phyloP scores from a whole-genome alignment of 2,888 invertebrate species.

The Tinea pellionella region DNA sequence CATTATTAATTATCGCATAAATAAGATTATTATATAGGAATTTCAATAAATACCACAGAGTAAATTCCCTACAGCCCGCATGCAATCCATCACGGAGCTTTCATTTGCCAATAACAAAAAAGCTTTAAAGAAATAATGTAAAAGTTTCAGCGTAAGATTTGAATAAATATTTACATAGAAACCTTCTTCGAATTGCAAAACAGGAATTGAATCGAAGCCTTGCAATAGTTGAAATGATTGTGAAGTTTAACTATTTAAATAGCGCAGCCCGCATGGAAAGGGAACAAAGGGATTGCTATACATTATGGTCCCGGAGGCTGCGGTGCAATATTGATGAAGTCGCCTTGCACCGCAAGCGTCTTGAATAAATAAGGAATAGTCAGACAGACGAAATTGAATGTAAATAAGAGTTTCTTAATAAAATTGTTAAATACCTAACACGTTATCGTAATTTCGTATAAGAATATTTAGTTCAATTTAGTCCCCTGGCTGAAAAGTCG shows the following conservation, averaged over 20 bases:
- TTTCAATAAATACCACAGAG: not conserved
- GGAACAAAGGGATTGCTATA: conserved; percentile 4
- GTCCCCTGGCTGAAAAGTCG: too few species aligned
- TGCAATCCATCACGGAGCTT: not conserved
- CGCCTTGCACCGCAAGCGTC: conserved; percentile 15
- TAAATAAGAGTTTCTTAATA: too few species aligned
- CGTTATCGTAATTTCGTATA: too few species aligned
- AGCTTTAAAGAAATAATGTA: not conserved
- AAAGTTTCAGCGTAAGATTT: not conserved
- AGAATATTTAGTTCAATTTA: too few species aligned
- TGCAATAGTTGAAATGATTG: not conserved
- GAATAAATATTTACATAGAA: too few species aligned
- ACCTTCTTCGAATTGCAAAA: not conserved
- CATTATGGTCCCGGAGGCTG: conserved; percentile 1
- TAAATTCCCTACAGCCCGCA: not conserved
- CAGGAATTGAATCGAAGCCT: not conserved
- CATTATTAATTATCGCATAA: too few species aligned
- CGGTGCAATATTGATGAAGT: conserved; percentile 20
- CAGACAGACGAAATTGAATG: not conserved
- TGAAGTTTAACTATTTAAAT: not conserved
- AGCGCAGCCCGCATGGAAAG: not conserved
- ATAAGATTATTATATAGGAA: not conserved
- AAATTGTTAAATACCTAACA: too few species aligned
- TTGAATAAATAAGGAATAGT: conserved; percentile 6
- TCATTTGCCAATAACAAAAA: not conserved